Evolutionary conservation across 2,113 vertebrate species (phyloP).

Genomic region (Amazona vittata): DNA sequence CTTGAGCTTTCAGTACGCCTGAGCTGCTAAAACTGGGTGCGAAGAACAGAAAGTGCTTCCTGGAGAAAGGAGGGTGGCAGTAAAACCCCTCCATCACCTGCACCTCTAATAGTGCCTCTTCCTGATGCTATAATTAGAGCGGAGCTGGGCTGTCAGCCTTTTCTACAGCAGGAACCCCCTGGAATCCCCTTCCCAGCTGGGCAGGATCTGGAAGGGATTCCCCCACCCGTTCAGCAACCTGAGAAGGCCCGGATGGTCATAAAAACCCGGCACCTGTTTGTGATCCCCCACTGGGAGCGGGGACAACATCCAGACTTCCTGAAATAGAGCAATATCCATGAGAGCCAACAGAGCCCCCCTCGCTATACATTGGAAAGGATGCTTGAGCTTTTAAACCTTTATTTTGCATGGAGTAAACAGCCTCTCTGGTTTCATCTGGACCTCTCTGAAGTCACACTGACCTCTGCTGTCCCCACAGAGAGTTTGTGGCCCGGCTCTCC

Average conservation of each 20-base stretch:
- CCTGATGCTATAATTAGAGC: background rate
- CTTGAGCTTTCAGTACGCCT: background rate
- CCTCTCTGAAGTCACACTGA: background rate
- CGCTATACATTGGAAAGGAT: background rate
- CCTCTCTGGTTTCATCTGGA: slow-evolving; percentile 28
- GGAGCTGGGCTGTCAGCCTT: background rate
- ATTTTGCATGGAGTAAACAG: background rate
- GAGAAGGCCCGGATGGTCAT: slow-evolving; percentile 26
- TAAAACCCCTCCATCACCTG: background rate
- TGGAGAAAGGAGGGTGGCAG: background rate
- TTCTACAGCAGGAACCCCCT: background rate
- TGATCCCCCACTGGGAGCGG: background rate
- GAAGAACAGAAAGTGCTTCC: background rate
- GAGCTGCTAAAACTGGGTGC: background rate
- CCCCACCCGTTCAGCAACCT: slow-evolving; percentile 29
- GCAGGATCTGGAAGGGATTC: slow-evolving; percentile 56
- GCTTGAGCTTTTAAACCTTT: background rate
- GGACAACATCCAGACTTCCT: slow-evolving; percentile 8
- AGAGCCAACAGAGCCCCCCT: background rate
- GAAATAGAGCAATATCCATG: slow-evolving; percentile 16
- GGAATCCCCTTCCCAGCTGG: slow-evolving; percentile 12
- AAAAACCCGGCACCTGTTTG: slow-evolving; percentile 52
- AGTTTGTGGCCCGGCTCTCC: background rate
- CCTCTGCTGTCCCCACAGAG: background rate
- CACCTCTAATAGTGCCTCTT: background rate